These are phyloP conservation scores for Acropora yongei DNA, from an alignment of 64 coral and sea anemone genomes.

Conservation along the genomic window DNA sequence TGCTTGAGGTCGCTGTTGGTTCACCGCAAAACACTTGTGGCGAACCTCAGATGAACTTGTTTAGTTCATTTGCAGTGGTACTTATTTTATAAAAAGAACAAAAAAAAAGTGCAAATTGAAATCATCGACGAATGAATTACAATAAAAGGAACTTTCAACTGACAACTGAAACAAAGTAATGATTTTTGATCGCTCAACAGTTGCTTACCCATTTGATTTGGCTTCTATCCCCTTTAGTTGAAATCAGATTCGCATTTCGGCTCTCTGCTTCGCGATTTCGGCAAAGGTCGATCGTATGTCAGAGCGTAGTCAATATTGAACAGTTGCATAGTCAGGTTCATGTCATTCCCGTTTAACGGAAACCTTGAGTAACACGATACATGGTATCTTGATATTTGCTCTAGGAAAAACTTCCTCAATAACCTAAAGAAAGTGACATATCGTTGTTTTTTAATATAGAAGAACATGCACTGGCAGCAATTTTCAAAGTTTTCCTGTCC, in stretches of 20 bases:
- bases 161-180: background rate
- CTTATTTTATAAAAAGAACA: background rate
- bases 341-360: background rate
- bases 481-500: no score
- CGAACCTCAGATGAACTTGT: background rate
- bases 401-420: background rate
- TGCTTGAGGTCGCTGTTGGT: background rate
- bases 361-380: background rate
- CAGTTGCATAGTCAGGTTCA: background rate
- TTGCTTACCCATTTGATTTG: no score
- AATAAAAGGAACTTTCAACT: background rate
- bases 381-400: background rate
- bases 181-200: no score
- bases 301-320: constrained; percentile 15
- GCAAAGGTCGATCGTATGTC: background rate
- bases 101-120: no score
- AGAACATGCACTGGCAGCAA: no score
- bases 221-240: background rate
- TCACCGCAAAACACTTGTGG: background rate
- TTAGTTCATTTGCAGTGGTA: background rate
- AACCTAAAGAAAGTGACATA: background rate
- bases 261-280: background rate
- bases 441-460: background rate
- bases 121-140: no score
- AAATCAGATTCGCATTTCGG: background rate